Evolutionary conservation across 2,888 invertebrate species (phyloP).

Genomic region (Lysandra coridon): DNA sequence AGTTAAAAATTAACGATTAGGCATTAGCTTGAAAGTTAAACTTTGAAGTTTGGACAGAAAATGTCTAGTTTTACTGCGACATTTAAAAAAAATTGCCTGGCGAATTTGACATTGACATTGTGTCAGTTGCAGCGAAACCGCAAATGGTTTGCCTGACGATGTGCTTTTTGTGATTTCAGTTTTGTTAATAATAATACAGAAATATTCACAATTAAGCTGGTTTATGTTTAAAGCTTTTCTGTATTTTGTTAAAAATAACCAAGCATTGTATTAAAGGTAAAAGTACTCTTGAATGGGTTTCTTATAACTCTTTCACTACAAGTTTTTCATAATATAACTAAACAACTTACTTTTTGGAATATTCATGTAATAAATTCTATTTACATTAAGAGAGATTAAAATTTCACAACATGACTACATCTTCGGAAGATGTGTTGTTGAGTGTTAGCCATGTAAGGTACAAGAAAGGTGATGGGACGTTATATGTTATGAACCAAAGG

Average conservation of each 20-base stretch:
- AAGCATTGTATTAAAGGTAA: background rate
- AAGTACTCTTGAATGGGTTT: background rate
- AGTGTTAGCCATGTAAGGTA: slow-evolving; percentile 95
- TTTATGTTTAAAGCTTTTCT: slow-evolving; percentile 25
- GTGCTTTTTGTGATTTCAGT: slow-evolving; percentile 61
- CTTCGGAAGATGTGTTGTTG: slow-evolving; percentile 96
- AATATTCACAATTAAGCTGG: slow-evolving; percentile 6
- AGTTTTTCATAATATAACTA: background rate
- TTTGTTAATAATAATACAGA: slow-evolving; percentile 49
- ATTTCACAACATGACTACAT: slow-evolving; percentile 84
- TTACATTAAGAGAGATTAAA: slow-evolving; percentile 19
- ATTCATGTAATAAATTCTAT: background rate
- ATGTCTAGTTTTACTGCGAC: too few relatives aligned
- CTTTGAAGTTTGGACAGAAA: too few relatives aligned
- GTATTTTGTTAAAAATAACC: background rate
- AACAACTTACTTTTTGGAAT: background rate
- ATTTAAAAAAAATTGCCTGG: slow-evolving; percentile 17
- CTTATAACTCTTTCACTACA: background rate
- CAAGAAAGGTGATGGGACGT: slow-evolving; percentile 97
- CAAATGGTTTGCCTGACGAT: slow-evolving; percentile 64
- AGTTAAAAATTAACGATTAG: too few relatives aligned
- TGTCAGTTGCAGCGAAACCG: slow-evolving; percentile 58
- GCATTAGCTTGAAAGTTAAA: too few relatives aligned
- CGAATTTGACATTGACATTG: slow-evolving; percentile 25
- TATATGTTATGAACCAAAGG: slow-evolving; percentile 97